Percentiles rank a stretch among this genome's conserved stretches.
Evolutionary conservation across 2,797 vertebrate genomes (phyloP).

Genomic region (Etheostoma perlongum): DNA sequence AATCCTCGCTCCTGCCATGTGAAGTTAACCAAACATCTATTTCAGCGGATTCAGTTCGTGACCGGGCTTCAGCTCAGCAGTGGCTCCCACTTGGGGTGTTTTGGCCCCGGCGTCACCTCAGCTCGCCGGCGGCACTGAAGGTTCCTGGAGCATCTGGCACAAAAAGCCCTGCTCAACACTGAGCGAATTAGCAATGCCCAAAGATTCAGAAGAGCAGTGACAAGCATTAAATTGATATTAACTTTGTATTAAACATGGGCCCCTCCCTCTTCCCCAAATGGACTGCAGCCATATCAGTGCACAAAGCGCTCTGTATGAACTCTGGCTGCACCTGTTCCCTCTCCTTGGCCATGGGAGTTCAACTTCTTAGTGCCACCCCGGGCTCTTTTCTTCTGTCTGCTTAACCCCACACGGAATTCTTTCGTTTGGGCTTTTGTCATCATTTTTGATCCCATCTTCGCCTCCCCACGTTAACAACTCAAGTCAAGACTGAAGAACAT

Average conservation of each 20-base stretch:
- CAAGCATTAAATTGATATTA: constrained; percentile 92
- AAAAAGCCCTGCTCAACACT: constrained; percentile 65
- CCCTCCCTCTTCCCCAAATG: constrained; percentile 75
- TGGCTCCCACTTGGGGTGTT: constrained; percentile 71
- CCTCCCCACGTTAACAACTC: constrained; percentile 51
- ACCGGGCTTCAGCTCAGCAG: constrained; percentile 56
- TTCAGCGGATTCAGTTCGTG: constrained; percentile 53
- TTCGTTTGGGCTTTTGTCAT: constrained; percentile 70
- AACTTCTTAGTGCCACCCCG: constrained; percentile 76
- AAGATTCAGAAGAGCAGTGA: constrained; percentile 82
- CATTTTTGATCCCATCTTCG: constrained; percentile 51
- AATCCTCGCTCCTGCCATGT: constrained; percentile 61
- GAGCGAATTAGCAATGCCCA: constrained; percentile 82
- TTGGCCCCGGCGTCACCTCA: constrained; percentile 79
- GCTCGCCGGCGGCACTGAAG: constrained; percentile 47
- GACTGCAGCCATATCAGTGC: constrained; percentile 75
- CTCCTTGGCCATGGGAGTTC: constrained; percentile 74
- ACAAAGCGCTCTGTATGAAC: constrained; percentile 85
- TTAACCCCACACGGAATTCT: constrained; percentile 66
- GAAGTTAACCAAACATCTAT: constrained; percentile 76
- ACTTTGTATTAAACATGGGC: constrained; percentile 89
- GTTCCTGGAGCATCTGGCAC: constrained; percentile 75
- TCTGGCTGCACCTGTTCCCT: constrained; percentile 86
- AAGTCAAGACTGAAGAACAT: constrained; percentile 33
- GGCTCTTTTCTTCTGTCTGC: constrained; percentile 58